Evolutionary conservation across 2,888 invertebrate species (phyloP).

Genomic region (Nomada ferruginata): DNA sequence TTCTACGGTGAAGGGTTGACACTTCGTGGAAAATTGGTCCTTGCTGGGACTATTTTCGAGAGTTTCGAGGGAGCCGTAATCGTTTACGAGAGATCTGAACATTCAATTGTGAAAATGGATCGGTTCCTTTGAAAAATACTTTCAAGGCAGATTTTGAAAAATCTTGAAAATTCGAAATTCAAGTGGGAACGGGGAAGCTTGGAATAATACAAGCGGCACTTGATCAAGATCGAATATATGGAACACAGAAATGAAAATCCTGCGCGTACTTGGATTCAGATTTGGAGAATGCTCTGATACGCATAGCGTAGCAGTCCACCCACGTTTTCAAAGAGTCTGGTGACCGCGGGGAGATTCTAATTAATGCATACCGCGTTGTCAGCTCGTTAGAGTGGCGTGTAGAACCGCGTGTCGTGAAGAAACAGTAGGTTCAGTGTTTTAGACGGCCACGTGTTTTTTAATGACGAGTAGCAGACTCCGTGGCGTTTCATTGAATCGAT

Average conservation of each 20-base stretch:
- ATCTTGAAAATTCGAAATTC: too few relatives aligned
- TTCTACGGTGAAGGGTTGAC: slow-evolving; percentile 2
- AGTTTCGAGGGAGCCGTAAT: background rate
- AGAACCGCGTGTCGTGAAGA: slow-evolving; percentile 65
- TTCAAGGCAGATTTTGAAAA: too few relatives aligned
- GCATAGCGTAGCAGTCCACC: background rate
- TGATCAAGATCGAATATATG: too few relatives aligned
- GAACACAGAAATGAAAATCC: background rate
- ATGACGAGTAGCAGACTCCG: slow-evolving; percentile 79
- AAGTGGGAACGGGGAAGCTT: too few relatives aligned
- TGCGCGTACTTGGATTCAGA: background rate
- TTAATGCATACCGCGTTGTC: slow-evolving; percentile 71
- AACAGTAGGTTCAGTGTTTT: slow-evolving; percentile 78
- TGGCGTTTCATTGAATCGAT: slow-evolving; percentile 64
- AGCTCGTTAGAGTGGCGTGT: slow-evolving; percentile 69
- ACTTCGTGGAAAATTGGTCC: too few relatives aligned
- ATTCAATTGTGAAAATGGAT: too few relatives aligned
- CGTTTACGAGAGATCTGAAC: background rate
- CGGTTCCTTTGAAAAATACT: too few relatives aligned
- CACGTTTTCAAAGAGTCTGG: background rate
- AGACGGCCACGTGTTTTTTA: slow-evolving; percentile 77
- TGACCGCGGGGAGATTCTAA: slow-evolving; percentile 48
- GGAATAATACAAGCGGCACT: too few relatives aligned
- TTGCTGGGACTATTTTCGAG: background rate
- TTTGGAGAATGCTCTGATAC: too few relatives aligned